phyloP scores from a whole-genome alignment of 2,797 vertebrate species.

The Prionace glauca region DNA sequence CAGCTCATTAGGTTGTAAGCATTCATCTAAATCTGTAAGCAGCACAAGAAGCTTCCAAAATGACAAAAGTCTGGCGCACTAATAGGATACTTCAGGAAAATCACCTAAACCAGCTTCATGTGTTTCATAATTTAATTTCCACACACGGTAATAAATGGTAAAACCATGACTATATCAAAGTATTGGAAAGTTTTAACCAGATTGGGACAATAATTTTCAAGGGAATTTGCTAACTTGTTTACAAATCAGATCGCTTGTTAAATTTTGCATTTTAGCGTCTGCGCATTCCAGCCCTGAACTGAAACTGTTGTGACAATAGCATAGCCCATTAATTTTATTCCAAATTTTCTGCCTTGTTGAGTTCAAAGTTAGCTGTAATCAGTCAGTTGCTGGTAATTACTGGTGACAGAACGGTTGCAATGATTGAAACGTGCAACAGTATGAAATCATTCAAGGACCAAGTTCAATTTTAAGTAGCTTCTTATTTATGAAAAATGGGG shows the following conservation, averaged over 20 bases:
- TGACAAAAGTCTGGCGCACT: background rate
- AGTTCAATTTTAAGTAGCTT: background rate
- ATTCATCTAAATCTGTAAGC: background rate
- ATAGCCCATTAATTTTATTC: constrained; percentile 2
- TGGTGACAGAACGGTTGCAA: constrained; percentile 6
- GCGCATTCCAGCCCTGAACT: background rate
- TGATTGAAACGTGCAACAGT: background rate
- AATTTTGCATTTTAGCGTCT: background rate
- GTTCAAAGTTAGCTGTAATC: constrained; percentile 4
- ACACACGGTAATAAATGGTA: background rate
- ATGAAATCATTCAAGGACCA: constrained; percentile 18
- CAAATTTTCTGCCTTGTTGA: constrained; percentile 30
- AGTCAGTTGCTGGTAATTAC: constrained; percentile 20
- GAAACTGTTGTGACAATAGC: constrained; percentile 20
- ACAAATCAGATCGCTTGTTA: background rate
- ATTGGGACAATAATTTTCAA: background rate
- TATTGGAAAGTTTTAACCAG: background rate
- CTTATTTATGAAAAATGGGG: background rate
- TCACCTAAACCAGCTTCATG: background rate
- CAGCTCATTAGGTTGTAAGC: background rate
- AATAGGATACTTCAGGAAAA: background rate
- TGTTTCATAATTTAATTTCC: background rate
- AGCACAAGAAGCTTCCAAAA: background rate
- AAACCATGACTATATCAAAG: background rate
- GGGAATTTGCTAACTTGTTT: background rate